Percentiles rank a stretch among this genome's conserved stretches.
Evolutionary conservation across 2,797 vertebrate genomes (phyloP).

Genomic region (Acanthurus lineatus): DNA sequence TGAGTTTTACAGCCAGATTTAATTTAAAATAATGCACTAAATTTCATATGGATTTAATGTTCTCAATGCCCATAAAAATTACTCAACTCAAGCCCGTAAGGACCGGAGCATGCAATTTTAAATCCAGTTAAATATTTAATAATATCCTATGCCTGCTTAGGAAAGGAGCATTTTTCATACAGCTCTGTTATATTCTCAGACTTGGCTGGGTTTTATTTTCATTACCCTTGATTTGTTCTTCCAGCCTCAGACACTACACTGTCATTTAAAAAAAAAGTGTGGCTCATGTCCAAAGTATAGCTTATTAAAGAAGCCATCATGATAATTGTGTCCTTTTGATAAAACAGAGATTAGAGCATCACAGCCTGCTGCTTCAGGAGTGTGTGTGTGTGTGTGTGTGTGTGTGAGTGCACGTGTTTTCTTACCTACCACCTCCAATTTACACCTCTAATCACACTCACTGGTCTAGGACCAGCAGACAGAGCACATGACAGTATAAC

Average conservation of each 20-base stretch:
- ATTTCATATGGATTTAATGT: conserved; percentile 25
- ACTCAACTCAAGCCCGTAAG: conserved; percentile 38
- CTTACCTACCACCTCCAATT: conserved; percentile 16
- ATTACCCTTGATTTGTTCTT: conserved; percentile 69
- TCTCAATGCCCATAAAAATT: conserved; percentile 18
- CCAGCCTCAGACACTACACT: conserved; percentile 39
- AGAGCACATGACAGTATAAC: conserved; percentile 55
- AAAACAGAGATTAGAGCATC: conserved; percentile 15
- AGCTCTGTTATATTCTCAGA: conserved; percentile 45
- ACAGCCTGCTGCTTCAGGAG: conserved; percentile 21
- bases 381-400: conserved; percentile 21
- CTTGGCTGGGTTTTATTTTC: conserved; percentile 52
- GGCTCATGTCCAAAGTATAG: conserved; percentile 56
- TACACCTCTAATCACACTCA: conserved; percentile 37
- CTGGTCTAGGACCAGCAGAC: conserved; percentile 51
- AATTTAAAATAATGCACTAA: conserved; percentile 8
- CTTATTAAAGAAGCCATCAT: conserved; percentile 27
- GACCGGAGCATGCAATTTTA: conserved; percentile 57
- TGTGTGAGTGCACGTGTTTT: conserved; percentile 11
- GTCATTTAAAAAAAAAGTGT: conserved; percentile 39
- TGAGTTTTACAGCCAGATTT: background rate
- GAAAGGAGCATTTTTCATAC: conserved; percentile 43
- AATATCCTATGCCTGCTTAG: conserved; percentile 37
- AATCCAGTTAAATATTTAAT: conserved; percentile 68
- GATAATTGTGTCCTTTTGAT: conserved; percentile 28